Percentiles rank a stretch among this genome's conserved stretches.
phyloP scores from a whole-genome alignment of 2,888 invertebrate species.

The Nemotelus nigrinus region DNA sequence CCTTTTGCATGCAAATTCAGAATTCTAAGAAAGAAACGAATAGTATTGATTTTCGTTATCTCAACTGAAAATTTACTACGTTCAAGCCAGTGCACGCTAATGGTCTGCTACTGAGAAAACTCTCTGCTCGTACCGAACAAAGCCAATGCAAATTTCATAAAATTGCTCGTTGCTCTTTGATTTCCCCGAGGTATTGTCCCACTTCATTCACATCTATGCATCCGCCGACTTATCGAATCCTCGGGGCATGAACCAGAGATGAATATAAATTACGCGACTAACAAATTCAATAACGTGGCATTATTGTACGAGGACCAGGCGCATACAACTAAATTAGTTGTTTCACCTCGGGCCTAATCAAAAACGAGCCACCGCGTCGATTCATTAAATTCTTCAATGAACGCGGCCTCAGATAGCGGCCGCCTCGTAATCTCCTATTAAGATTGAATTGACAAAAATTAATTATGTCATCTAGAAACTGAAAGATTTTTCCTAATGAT shows the following conservation, averaged over 20 bases:
- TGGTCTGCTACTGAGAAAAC: not conserved
- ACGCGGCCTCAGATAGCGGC: not conserved
- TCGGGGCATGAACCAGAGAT: not conserved
- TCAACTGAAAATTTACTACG: too few relatives aligned
- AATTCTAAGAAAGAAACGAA: too few relatives aligned
- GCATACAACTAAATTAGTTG: not conserved
- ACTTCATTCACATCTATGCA: not conserved
- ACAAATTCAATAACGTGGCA: constrained; percentile 4
- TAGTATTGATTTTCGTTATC: too few relatives aligned
- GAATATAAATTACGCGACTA: constrained; percentile 12
- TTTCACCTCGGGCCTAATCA: constrained; percentile 13
- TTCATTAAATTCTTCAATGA: not conserved
- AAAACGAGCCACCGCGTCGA: not conserved
- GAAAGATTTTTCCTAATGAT: not conserved
- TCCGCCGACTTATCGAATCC: not conserved
- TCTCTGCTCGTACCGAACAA: not conserved
- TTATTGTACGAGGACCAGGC: not conserved
- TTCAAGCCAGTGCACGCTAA: too few relatives aligned
- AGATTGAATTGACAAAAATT: not conserved
- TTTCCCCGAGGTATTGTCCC: not conserved
- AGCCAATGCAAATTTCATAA: constrained; percentile 10
- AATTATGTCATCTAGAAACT: constrained; percentile 5
- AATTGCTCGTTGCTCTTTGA: not conserved
- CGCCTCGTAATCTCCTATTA: not conserved
- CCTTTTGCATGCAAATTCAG: too few relatives aligned